Conservation (phyloP, 2,888 invertebrate species). For the Erebia epiphron region DNA sequence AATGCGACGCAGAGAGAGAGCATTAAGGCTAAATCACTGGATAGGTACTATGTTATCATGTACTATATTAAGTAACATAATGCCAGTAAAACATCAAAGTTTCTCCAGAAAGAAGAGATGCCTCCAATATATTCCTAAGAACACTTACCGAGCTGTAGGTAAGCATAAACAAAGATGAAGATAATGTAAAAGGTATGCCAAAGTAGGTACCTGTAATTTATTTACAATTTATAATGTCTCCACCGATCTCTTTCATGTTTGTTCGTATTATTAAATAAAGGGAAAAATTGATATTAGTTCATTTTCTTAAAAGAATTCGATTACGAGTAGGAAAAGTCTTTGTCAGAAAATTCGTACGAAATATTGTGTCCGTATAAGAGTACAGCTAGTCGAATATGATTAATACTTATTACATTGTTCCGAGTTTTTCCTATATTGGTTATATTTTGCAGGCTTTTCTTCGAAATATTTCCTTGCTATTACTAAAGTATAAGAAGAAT, state of each 20-base stretch:
- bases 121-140: conserved; percentile 5
- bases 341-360: neutral
- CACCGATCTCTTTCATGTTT: conserved; percentile 21
- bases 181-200: conserved; percentile 5
- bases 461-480: no score
- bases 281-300: conserved; percentile 18
- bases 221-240: conserved; percentile 21
- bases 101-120: neutral
- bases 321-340: conserved; percentile 11
- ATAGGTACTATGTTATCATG: no score
- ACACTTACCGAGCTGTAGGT: neutral
- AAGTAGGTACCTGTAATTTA: conserved; percentile 11
- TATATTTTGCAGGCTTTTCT: no score
- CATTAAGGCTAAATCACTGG: no score
- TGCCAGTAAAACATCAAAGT: neutral
- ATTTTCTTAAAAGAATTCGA: conserved; percentile 16
- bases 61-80: neutral
- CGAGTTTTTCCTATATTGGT: no score
- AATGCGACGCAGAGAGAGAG: no score
- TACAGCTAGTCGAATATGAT: conserved; percentile 1
- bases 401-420: neutral
- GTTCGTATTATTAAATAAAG: conserved; percentile 21
- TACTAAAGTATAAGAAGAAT: no score
- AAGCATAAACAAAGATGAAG: conserved; percentile 11
- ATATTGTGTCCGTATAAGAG: neutral